These are phyloP conservation scores for Ptychobarbus kaznakovi DNA, from an alignment of 2,797 vertebrate species.

Conservation along the genomic window DNA sequence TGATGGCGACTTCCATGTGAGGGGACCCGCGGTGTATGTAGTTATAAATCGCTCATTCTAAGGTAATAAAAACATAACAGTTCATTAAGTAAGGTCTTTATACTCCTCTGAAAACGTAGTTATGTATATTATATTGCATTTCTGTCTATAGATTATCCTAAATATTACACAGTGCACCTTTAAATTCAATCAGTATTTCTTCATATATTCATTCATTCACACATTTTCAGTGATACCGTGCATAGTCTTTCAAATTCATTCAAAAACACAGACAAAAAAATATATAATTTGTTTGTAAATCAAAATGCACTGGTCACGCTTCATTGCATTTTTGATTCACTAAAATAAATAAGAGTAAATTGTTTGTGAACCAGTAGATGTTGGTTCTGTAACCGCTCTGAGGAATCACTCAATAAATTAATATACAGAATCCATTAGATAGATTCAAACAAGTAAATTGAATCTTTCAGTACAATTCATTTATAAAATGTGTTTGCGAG, in stretches of 20 bases:
- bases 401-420: neutral
- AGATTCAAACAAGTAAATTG: neutral
- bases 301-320: neutral
- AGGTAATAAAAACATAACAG: too few species aligned
- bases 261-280: neutral
- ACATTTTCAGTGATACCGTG: neutral
- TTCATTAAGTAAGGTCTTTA: too few species aligned
- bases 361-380: neutral
- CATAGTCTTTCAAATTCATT: neutral
- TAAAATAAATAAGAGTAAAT: neutral
- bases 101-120: too few species aligned
- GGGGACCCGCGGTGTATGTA: too few species aligned
- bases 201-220: neutral
- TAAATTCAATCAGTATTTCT: neutral
- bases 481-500: neutral
- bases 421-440: neutral
- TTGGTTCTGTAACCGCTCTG: neutral
- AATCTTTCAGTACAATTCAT: too few species aligned
- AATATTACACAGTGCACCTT: too few species aligned
- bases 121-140: too few species aligned
- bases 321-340: neutral
- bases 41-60: too few species aligned
- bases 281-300: neutral
- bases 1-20: too few species aligned
- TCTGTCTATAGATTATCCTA: too few species aligned